These are phyloP conservation scores for Dromococcyx pavoninus DNA, from an alignment of 2,797 vertebrate genomes.

Conservation along the genomic window DNA sequence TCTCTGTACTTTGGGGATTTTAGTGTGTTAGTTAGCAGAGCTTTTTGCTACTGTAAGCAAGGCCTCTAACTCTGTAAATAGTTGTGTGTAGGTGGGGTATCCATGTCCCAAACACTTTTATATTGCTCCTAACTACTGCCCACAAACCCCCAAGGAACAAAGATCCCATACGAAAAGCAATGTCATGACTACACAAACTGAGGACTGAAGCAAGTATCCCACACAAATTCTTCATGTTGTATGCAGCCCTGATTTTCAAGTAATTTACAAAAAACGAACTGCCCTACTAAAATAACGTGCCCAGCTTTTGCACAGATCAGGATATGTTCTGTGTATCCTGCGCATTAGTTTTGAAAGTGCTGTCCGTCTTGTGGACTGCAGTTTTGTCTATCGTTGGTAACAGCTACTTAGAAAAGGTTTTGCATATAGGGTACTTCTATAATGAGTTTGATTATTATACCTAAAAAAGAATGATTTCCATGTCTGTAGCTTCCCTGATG, in stretches of 20 bases:
- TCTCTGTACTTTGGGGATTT: background rate
- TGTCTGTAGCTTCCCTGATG: conserved; percentile 28
- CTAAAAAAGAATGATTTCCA: conserved; percentile 26
- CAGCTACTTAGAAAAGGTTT: background rate
- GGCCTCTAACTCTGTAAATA: background rate
- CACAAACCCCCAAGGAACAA: background rate
- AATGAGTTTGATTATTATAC: conserved; percentile 32
- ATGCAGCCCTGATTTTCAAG: background rate
- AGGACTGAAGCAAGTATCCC: background rate
- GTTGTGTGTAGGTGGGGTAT: background rate
- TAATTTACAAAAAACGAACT: background rate
- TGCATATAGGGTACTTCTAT: background rate
- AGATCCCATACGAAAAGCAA: background rate
- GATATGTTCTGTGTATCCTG: background rate
- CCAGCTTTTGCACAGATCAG: background rate
- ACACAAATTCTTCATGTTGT: background rate
- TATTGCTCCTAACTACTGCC: background rate
- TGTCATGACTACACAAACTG: background rate
- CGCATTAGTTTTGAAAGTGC: background rate
- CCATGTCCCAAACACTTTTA: background rate
- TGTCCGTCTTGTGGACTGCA: background rate
- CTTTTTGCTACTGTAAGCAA: background rate
- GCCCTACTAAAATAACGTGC: background rate
- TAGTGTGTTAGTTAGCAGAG: background rate
- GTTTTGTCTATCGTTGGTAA: background rate